These are phyloP conservation scores for Dicyrtomina minuta DNA, from an alignment of 2,888 invertebrate species.

Conservation along the genomic window DNA sequence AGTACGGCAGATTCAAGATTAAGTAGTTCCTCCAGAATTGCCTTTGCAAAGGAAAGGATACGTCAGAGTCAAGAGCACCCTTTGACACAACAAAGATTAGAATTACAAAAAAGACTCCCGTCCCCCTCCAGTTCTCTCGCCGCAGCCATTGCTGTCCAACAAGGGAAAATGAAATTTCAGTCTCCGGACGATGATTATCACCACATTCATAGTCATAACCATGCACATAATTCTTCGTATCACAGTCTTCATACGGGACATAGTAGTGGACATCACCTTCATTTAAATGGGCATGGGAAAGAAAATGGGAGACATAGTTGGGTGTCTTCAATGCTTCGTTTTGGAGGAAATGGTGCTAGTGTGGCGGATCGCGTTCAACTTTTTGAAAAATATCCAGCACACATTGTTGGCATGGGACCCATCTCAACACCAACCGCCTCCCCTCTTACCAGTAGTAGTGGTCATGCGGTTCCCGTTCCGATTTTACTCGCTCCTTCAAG, in stretches of 20 bases:
- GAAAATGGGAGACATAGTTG: slow-evolving; percentile 36
- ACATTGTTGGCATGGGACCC: slow-evolving; percentile 29
- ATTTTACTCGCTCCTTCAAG: too few species aligned
- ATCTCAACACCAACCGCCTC: neutral
- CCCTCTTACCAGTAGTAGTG: neutral
- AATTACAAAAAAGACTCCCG: slow-evolving; percentile 54
- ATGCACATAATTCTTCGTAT: slow-evolving; percentile 7
- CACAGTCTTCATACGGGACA: too few species aligned
- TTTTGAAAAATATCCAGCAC: slow-evolving; percentile 53
- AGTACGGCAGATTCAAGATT: neutral
- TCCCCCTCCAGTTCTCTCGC: slow-evolving; percentile 51
- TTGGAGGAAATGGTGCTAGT: slow-evolving; percentile 50
- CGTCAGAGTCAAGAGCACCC: slow-evolving; percentile 62
- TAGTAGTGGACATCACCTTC: slow-evolving; percentile 19
- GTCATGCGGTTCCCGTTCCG: slow-evolving; percentile 8
- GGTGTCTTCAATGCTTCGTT: slow-evolving; percentile 38
- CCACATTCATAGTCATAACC: too few species aligned
- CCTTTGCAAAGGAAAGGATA: slow-evolving; percentile 68
- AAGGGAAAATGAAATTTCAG: slow-evolving; percentile 51
- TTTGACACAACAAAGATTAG: slow-evolving; percentile 58
- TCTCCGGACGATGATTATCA: too few species aligned
- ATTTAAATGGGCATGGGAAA: slow-evolving; percentile 1
- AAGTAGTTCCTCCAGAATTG: slow-evolving; percentile 61
- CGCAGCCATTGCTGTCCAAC: slow-evolving; percentile 51
- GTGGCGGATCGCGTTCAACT: slow-evolving; percentile 53